phyloP scores from a whole-genome alignment of 2,888 invertebrate species.

The Selenia dentaria region DNA sequence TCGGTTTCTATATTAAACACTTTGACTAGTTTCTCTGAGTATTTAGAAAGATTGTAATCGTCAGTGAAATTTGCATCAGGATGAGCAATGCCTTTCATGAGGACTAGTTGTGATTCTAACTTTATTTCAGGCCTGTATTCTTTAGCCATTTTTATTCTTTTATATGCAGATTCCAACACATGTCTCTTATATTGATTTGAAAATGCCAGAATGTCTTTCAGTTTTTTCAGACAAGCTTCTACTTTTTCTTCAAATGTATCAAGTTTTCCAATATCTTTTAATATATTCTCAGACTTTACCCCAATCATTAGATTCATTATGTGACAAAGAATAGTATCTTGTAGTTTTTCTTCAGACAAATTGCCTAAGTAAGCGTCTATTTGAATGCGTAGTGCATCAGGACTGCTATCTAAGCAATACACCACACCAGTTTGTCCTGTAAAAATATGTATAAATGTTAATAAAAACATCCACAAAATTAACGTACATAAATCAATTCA shows the following conservation, averaged over 20 bases:
- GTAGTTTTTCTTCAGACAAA: slow-evolving; percentile 39
- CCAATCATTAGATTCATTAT: slow-evolving; percentile 45
- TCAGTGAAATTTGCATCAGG: slow-evolving; percentile 34
- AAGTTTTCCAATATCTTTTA: too few species aligned
- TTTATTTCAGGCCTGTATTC: slow-evolving; percentile 41
- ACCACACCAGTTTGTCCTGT: slow-evolving; percentile 48
- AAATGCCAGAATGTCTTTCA: slow-evolving; percentile 36
- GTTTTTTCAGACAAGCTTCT: slow-evolving; percentile 37
- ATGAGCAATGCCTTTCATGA: slow-evolving; percentile 44
- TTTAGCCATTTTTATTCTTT: slow-evolving; percentile 38
- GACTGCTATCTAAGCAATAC: slow-evolving; percentile 54
- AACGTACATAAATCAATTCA: too few species aligned
- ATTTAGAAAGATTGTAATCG: slow-evolving; percentile 47
- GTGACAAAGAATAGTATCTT: slow-evolving; percentile 43
- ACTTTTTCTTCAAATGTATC: too few species aligned
- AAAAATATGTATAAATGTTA: neutral
- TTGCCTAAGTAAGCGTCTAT: slow-evolving; percentile 45
- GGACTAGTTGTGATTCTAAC: slow-evolving; percentile 43
- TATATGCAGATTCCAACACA: slow-evolving; percentile 43
- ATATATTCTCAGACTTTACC: too few species aligned
- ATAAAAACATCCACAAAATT: too few species aligned
- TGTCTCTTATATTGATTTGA: slow-evolving; percentile 42
- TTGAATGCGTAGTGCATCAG: slow-evolving; percentile 44
- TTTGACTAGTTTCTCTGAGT: slow-evolving; percentile 38
- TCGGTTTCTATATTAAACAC: slow-evolving; percentile 40